Base-by-base conservation (phyloP, 2,888 invertebrate genomes). In the Leptopilina drosophilae region DNA sequence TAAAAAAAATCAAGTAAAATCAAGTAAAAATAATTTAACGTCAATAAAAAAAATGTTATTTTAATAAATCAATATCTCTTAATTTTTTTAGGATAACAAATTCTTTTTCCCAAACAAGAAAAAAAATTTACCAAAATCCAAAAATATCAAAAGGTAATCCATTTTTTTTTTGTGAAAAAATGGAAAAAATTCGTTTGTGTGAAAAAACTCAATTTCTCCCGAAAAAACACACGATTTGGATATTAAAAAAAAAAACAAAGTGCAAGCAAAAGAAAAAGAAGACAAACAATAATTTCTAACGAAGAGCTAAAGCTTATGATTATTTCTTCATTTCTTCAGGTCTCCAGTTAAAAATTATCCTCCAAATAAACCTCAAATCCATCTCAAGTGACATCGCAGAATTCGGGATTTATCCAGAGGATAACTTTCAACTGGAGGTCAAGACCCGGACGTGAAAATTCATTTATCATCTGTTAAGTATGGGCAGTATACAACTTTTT, bases 301-400 rank as follows among this genome's bases (percentile, higher is more conserved):
- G 56, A 53, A 69, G 69, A 69, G 53, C 33, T 33, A 33, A 33
- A 69, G 8, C 69, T 69, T 69, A 69, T 69, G 49, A 69, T 26
- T 69, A n/a, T 73, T 73, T 73, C 56, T 73, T 73, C n/a, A 73
- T 56, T 73, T 73, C 53, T 73, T 73, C 9, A 73, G 73, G 73
- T 73, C 73, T 73, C 73, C 73, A 73, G 73, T 73, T 73, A 73
- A 73, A 73, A 73, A 73, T 73, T 73, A 73, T 73, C 73, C 73
- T 73, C 40, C 40, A 73, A 56, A 73, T 73, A 73, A 73, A 73
- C 73, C 73, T 73, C 73, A 73, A 73, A 56, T 73, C 33, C n/a
- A 73, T 56, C 73, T 56, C 73, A 73, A 42, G 56, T 40, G 73
- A 73, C 73, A 56, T 56, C 73, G 73, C 73, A 73, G 73, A 56